phyloP scores from a whole-genome alignment of 1,140 invertebrate genomes.

The Elysia chlorotica region DNA sequence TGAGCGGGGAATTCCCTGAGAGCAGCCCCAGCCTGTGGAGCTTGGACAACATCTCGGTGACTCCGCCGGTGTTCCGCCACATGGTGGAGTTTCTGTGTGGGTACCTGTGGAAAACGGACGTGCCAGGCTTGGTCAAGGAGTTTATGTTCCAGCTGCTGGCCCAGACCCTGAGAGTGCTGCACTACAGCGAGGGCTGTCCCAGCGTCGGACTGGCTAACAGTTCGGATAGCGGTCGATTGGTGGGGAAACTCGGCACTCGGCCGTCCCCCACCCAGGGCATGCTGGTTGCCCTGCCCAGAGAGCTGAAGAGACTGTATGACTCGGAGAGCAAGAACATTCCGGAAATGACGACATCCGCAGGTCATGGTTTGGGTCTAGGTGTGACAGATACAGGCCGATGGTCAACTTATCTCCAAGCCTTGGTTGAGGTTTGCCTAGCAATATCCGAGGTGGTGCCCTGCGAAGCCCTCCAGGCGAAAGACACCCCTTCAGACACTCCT shows the following conservation, averaged over 20 bases:
- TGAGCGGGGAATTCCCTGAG: constrained; percentile 12
- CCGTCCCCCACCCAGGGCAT: constrained; percentile 48
- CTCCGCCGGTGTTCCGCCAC: constrained; percentile 50
- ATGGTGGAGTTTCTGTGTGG: constrained; percentile 53
- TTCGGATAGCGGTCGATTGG: too few relatives aligned
- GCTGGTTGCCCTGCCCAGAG: constrained; percentile 48
- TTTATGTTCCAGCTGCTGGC: constrained; percentile 58
- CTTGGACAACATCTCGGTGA: constrained; percentile 50
- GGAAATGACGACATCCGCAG: constrained; percentile 31
- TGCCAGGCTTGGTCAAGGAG: constrained; percentile 59
- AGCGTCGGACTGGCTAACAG: constrained; percentile 2
- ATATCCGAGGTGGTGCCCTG: constrained; percentile 52
- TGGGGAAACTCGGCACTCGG: constrained; percentile 42
- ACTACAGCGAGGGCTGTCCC: constrained; percentile 39
- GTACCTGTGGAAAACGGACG: constrained; percentile 56
- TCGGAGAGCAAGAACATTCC: constrained; percentile 46
- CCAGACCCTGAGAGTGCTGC: constrained; percentile 52
- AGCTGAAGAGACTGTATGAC: constrained; percentile 57
- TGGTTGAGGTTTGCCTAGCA: constrained; percentile 56
- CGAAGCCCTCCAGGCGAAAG: constrained; percentile 20
- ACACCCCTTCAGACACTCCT: constrained; percentile 13
- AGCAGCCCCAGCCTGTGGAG: constrained; percentile 48
- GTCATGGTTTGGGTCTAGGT: constrained; percentile 49
- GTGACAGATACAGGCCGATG: constrained; percentile 51
- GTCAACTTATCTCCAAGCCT: constrained; percentile 59